Evolutionary conservation across 2,113 vertebrate genomes (phyloP).

Genomic region (Callospermophilus lateralis): DNA sequence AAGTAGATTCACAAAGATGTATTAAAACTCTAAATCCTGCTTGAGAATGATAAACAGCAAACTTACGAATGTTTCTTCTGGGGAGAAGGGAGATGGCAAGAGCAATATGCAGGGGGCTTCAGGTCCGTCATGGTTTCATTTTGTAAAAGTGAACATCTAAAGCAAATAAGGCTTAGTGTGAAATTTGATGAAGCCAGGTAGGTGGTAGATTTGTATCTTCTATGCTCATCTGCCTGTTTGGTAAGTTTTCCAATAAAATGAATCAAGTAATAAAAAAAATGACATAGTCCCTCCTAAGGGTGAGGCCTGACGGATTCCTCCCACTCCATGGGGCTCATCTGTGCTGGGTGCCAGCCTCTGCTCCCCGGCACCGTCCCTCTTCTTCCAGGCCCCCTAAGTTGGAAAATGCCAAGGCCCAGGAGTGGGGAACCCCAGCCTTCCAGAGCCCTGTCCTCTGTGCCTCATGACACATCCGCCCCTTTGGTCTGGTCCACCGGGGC

Average conservation of each 20-base stretch:
- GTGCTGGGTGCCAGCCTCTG: not conserved
- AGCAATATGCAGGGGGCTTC: not conserved
- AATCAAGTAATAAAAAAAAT: not conserved
- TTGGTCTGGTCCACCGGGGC: not conserved
- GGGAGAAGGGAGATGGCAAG: not conserved
- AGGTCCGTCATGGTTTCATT: not conserved
- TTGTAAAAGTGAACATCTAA: not conserved
- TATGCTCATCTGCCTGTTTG: not conserved
- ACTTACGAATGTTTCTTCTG: not conserved
- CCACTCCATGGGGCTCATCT: not conserved
- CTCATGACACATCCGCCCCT: rapidly evolving
- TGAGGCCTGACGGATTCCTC: not conserved
- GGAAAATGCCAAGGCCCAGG: not conserved
- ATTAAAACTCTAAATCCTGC: not conserved
- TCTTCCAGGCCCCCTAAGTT: not conserved
- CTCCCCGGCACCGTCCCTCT: not conserved
- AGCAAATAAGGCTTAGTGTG: not conserved
- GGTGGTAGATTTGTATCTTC: not conserved
- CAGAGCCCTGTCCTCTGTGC: not conserved
- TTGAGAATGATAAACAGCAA: not conserved
- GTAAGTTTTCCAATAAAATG: not conserved
- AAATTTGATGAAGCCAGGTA: not conserved
- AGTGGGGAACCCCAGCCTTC: not conserved
- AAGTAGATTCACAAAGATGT: not conserved
- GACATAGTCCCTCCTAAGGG: not conserved